phyloP scores from a whole-genome alignment of 1,140 invertebrate genomes.

The Elysia chlorotica region DNA sequence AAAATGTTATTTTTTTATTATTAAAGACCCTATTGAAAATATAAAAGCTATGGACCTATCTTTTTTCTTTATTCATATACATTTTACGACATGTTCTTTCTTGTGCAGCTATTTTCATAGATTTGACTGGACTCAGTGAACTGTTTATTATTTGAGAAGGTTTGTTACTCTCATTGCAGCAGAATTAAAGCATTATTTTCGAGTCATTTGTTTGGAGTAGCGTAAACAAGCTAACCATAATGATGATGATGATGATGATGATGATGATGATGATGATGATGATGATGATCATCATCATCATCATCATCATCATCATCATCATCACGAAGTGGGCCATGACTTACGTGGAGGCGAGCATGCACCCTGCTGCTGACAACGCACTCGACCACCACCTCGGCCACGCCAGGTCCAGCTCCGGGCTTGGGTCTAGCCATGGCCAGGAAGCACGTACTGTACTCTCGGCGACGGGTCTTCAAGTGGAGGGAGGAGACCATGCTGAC shows the following conservation, averaged over 20 bases:
- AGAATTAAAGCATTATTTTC: too few relatives aligned
- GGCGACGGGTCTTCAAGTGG: neutral
- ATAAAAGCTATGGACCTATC: too few relatives aligned
- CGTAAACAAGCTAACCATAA: neutral
- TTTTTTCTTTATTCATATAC: too few relatives aligned
- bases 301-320: neutral
- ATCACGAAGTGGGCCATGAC: neutral
- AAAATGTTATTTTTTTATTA: too few relatives aligned
- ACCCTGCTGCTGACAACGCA: conserved; percentile 6
- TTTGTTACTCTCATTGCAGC: too few relatives aligned
- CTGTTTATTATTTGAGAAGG: too few relatives aligned
- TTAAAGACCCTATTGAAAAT: too few relatives aligned
- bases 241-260: neutral
- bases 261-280: neutral
- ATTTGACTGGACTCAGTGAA: too few relatives aligned
- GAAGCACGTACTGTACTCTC: conserved; percentile 2
- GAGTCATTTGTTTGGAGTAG: too few relatives aligned
- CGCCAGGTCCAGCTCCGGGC: neutral
- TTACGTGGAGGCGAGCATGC: conserved; percentile 10
- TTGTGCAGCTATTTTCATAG: too few relatives aligned
- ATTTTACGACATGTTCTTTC: too few relatives aligned
- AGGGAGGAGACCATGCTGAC: neutral
- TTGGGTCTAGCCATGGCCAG: conserved; percentile 4
- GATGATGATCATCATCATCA: neutral
- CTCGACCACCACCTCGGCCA: conserved; percentile 23